These are phyloP conservation scores for Plecturocebus donacophilus DNA, from an alignment of 2,113 vertebrate genomes.

Conservation along the genomic window DNA sequence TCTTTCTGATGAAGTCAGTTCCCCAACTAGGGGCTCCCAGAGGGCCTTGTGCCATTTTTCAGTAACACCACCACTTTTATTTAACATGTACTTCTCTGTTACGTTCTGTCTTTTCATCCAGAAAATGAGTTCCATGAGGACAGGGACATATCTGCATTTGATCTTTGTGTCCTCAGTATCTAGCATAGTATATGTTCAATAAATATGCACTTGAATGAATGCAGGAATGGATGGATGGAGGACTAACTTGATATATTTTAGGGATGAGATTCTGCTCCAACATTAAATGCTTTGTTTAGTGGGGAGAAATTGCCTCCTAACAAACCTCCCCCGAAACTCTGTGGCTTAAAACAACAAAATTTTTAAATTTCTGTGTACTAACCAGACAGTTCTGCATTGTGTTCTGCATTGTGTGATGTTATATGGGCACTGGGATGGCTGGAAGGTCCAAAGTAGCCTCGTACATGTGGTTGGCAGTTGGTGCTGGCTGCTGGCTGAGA, in stretches of 20 bases:
- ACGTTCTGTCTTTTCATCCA: background rate
- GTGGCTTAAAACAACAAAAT: constrained; percentile 20
- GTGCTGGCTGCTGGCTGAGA: constrained; percentile 40
- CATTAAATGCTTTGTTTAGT: constrained; percentile 21
- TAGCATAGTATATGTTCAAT: background rate
- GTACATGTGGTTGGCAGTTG: constrained; percentile 32
- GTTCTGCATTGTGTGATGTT: constrained; percentile 34
- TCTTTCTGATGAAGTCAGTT: background rate
- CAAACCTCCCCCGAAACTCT: background rate
- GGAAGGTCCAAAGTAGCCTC: constrained; percentile 50
- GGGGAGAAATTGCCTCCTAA: background rate
- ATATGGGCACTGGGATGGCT: background rate
- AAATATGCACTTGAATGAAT: background rate
- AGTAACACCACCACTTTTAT: background rate
- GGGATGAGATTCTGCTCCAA: background rate
- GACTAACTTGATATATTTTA: background rate
- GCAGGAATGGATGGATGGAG: background rate
- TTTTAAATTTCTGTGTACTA: background rate
- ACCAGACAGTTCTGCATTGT: constrained; percentile 5
- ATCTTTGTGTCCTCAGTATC: background rate
- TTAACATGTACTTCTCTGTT: constrained; percentile 1
- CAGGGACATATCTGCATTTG: background rate
- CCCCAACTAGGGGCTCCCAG: background rate
- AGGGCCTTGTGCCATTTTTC: background rate
- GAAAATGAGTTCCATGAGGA: background rate